Conservation (phyloP, 2,888 invertebrate genomes). For the Acleris cristana region DNA sequence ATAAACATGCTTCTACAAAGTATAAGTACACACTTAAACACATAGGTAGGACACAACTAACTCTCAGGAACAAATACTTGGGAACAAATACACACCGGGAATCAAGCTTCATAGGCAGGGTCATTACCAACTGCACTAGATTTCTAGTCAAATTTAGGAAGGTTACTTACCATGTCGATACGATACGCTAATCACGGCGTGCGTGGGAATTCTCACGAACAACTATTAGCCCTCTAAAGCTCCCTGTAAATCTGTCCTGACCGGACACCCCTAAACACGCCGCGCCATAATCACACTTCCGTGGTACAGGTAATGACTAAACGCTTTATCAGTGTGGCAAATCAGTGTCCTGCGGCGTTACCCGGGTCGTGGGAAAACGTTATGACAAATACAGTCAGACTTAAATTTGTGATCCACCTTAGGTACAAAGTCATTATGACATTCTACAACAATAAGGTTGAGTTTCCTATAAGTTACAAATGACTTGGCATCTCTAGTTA, state of each 20-base stretch:
- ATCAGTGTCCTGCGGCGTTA: conserved; percentile 54
- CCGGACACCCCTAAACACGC: conserved; percentile 45
- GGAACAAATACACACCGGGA: too few species aligned
- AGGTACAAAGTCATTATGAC: too few species aligned
- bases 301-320: conserved; percentile 55
- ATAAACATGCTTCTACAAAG: too few species aligned
- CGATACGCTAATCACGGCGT: conserved; percentile 42
- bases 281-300: conserved; percentile 55
- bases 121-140: not conserved
- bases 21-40: too few species aligned
- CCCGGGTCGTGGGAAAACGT: conserved; percentile 37
- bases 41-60: too few species aligned
- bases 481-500: too few species aligned
- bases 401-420: too few species aligned
- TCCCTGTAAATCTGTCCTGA: conserved; percentile 46
- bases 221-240: conserved; percentile 54
- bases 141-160: not conserved
- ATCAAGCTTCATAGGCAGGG: too few species aligned
- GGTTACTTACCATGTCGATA: conserved; percentile 32
- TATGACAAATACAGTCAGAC: conserved; percentile 22
- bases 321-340: conserved; percentile 61
- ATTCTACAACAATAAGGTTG: too few species aligned
- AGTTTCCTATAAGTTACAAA: too few species aligned
- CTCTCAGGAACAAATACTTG: too few species aligned
- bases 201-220: conserved; percentile 61